A percentile compares a stretch with the other conserved stretches of the same genome.
These are phyloP conservation scores for Lordiphosa andalusiaca DNA, from an alignment of 2,888 invertebrate species.

Conservation along the genomic window DNA sequence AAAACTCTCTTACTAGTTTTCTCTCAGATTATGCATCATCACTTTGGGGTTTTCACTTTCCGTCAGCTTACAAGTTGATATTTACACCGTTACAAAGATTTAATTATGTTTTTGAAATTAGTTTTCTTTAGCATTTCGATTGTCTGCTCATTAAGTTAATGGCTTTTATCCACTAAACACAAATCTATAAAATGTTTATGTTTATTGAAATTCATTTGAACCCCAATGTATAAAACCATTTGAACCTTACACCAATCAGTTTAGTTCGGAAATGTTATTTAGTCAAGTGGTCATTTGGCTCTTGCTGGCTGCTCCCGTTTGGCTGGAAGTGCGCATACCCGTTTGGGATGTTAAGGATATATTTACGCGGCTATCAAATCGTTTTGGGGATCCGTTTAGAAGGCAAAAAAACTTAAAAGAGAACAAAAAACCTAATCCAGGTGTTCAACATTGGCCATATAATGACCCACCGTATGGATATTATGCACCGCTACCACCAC, in stretches of 20 bases:
- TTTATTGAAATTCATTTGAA: slow-evolving; percentile 2
- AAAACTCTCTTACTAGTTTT: no score
- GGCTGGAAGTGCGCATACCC: slow-evolving; percentile 5
- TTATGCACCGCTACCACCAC: no score
- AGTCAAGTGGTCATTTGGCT: slow-evolving; percentile 21
- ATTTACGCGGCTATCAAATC: neutral
- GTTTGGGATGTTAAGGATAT: slow-evolving; percentile 1
- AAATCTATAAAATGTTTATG: neutral
- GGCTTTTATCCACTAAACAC: neutral
- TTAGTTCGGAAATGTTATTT: slow-evolving; percentile 20
- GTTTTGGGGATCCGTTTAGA: neutral
- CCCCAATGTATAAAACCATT: neutral
- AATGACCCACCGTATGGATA: no score
- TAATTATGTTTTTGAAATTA: no score
- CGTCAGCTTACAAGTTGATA: no score
- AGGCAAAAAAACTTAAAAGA: neutral
- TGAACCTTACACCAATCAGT: neutral
- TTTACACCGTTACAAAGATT: no score
- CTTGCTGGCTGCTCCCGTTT: slow-evolving; percentile 17
- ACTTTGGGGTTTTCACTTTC: no score
- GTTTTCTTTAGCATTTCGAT: no score
- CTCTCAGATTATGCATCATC: no score
- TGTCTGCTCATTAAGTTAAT: neutral
- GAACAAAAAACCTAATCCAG: no score
- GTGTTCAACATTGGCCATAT: no score